Evolutionary conservation across 2,797 vertebrate genomes (phyloP), one percentile per base, ranked within the genome.

Genomic region (Buceros bicornis): DNA sequence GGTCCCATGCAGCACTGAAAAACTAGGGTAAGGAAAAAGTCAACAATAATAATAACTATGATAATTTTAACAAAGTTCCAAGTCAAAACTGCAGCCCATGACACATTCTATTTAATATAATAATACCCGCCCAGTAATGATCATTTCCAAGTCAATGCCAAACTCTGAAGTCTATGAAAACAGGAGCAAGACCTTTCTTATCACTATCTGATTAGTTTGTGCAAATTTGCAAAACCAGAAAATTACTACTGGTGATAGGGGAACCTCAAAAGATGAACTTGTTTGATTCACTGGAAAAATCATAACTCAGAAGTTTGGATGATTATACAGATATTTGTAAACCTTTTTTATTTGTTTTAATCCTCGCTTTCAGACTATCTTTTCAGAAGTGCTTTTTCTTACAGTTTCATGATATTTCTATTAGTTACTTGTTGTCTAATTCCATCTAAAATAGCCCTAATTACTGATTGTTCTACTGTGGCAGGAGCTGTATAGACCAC

Each of bases 211-310:
- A 81, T 85, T 92, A 43, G 6, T 88, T 92, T 93, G 17, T 66
- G n/a, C 54, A 89, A 45, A 31, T 73, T 87, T 83, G 31, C 22
- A 91, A 91, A 94, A 73, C 50, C 64, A 89, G 72, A 94, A 90
- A 87, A 87, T 86, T 65, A 70, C 37, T 80, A 25, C 25, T 91
- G 47, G 40, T 45, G 37, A 56, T 37, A 67, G 40, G 21, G 35
- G 8, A 93, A 50, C 28, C 35, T 89, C 57, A 48, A 33, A 94
- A 92, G 35, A n/a, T 51, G 9, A 43, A 51, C 9, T 67, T 43
- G 10, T 31, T 81, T 16, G 4, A 61, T 90, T 89, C 33, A 57
- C 0, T 82, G 51, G 53, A 84, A 93, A 92, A 95, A 81, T 51
- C 13, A 2, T 79, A 54, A 33, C 54, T 17, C 5, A 2, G 29